These are phyloP conservation scores for Neoseiulus cucumeris DNA, from an alignment of 1,140 invertebrate species.

Conservation along the genomic window DNA sequence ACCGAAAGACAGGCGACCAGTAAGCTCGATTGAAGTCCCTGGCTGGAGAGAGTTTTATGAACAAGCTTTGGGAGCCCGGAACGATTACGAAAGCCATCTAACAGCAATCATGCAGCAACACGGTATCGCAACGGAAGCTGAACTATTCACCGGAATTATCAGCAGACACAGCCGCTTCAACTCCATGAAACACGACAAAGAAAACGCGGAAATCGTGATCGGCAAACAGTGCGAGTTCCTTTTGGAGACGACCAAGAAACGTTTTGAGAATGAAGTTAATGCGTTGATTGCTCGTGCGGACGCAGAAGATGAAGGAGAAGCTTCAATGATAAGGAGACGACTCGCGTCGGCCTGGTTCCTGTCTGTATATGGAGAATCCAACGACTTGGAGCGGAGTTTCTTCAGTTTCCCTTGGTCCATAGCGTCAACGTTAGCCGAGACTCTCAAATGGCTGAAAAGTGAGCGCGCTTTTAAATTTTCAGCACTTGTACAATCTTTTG, in stretches of 20 bases:
- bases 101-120: conserved; percentile 20
- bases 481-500: too few species aligned
- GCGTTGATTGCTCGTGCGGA: not conserved
- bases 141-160: conserved; percentile 18
- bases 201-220: not conserved
- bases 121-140: conserved; percentile 21
- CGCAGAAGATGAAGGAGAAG: not conserved
- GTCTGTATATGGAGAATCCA: not conserved
- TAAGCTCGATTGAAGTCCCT: conserved; percentile 14
- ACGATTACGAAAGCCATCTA: conserved; percentile 17
- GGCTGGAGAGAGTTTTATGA: conserved; percentile 17
- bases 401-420: not conserved
- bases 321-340: not conserved
- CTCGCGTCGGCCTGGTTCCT: not conserved
- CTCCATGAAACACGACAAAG: not conserved
- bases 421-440: not conserved
- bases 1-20: too few species aligned
- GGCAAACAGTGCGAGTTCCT: not conserved
- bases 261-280: not conserved
- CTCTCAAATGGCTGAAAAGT: not conserved
- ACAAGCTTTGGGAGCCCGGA: conserved; percentile 12
- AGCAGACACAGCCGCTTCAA: conserved; percentile 13
- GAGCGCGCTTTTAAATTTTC: too few species aligned
- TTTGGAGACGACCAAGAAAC: not conserved
- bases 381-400: not conserved